A percentile compares a stretch with the other conserved stretches of the same genome.
These are phyloP conservation scores for Megalops cyprinoides DNA, from an alignment of 2,797 vertebrate genomes.

Conservation along the genomic window DNA sequence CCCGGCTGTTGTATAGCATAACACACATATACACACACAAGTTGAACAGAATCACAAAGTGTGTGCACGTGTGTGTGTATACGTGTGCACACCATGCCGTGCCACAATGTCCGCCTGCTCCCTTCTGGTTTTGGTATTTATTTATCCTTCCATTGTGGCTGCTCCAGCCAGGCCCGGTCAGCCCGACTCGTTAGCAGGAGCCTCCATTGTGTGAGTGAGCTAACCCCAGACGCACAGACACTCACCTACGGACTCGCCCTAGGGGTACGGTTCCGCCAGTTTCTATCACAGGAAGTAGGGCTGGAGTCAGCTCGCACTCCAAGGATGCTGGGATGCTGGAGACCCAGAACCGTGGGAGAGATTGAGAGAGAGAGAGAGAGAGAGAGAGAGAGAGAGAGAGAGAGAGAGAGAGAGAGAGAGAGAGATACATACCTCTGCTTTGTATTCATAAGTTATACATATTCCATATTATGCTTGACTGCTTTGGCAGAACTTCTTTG, in stretches of 20 bases:
- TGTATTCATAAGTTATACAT: no score
- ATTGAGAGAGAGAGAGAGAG: constrained; percentile 57
- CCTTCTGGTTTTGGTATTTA: constrained; percentile 1
- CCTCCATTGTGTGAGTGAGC: constrained; percentile 22
- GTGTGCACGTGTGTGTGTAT: not conserved
- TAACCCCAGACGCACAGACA: constrained; percentile 22
- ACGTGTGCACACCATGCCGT: not conserved
- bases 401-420: not conserved
- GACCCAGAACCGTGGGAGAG: constrained; percentile 51
- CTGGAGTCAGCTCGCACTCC: constrained; percentile 65
- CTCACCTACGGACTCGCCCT: constrained; percentile 26
- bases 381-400: constrained; percentile 20
- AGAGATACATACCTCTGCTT: no score
- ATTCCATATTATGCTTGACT: no score
- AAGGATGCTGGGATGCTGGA: constrained; percentile 62
- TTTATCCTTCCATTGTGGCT: constrained; percentile 24
- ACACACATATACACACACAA: no score
- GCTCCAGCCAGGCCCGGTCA: constrained; percentile 18
- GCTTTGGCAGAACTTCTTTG: no score
- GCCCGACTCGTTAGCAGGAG: constrained; percentile 6
- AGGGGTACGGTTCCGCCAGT: constrained; percentile 38
- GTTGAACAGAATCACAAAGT: no score
- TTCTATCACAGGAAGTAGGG: constrained; percentile 71
- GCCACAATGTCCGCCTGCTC: not conserved
- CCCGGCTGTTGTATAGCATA: no score